Evolutionary conservation across 2,888 invertebrate species (phyloP), one percentile per base, ranked within the genome.

Genomic region (Timema podura): DNA sequence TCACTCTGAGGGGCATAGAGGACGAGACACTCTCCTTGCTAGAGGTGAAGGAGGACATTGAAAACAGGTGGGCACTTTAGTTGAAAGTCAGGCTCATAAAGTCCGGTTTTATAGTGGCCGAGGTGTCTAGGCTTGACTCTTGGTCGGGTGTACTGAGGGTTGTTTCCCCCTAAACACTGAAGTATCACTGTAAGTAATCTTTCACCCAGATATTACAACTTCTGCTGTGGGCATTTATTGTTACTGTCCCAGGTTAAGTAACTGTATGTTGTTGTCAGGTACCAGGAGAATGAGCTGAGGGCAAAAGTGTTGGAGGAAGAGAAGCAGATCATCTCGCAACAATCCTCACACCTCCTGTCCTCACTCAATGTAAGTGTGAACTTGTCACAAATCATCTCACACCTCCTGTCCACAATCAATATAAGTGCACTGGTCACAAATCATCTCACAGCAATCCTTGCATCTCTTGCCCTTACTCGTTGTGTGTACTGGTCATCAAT

Each of bases 241-340:
- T 59, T 8, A 15, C n/a, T 64, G 16, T 64, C n/a, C 16, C 30
- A n/a, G 13, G 13, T 64, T 64, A 30, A 65, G 13, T 48, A 48
- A 65, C n/a, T 67, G 61, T 65, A 67, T 68, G 64, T 59, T 59
- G 15, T 7, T 57, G 5, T 61, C 70, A 74, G 74, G 67, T 71
- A 65, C 46, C 69, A 68, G n/a, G 72, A 74, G 67, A 74, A 73
- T 70, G 74, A 74, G 71, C 66, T 73, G 49, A 64, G 72, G 57
- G 74, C 73, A 15, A 71, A 71, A 68, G 70, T 73, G 51, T 59
- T 74, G 49, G 72, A 72, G 54, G 74, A 74, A 65, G 74, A 74
- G 68, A 73, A 72, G 65, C 71, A 72, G 61, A 68, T 74, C 2
- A 74, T 74, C 45, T 70, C 72, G 30, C 68, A 73, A 49, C 72